A percentile compares a stretch with the other conserved stretches of the same genome.
These are phyloP conservation scores for Diglossa brunneiventris DNA, from an alignment of 2,113 vertebrate genomes.

Conservation along the genomic window DNA sequence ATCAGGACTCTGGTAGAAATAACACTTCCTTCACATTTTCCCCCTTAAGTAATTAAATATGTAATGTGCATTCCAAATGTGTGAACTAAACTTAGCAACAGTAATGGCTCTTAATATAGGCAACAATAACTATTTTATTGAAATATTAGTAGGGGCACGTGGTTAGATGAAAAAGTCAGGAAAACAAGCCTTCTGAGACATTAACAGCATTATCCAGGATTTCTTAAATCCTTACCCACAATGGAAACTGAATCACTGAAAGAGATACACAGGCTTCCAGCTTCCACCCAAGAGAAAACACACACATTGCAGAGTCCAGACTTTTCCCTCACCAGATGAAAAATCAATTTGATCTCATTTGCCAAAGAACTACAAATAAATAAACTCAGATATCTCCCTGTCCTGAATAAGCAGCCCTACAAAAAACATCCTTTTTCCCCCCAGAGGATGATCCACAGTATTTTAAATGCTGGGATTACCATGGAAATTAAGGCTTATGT, in stretches of 20 bases:
- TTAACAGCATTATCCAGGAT: background rate
- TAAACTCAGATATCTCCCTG: background rate
- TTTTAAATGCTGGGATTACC: background rate
- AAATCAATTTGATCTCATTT: background rate
- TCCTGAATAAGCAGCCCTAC: background rate
- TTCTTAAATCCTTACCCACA: background rate
- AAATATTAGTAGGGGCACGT: background rate
- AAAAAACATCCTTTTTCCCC: background rate
- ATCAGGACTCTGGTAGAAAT: background rate
- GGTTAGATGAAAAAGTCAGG: background rate
- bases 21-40: background rate
- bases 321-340: background rate
- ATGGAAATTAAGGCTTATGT: background rate
- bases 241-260: background rate
- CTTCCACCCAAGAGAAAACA: background rate
- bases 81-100: conserved; percentile 2
- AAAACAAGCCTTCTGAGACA: conserved; percentile 18
- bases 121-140: background rate
- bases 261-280: background rate
- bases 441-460: background rate
- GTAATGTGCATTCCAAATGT: background rate
- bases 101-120: background rate
- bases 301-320: background rate
- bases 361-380: background rate
- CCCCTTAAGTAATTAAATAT: background rate